A percentile compares a stretch with the other conserved stretches of the same genome.
These are phyloP conservation scores for Frankliniella intonsa DNA, from an alignment of 2,888 invertebrate genomes.

Conservation along the genomic window DNA sequence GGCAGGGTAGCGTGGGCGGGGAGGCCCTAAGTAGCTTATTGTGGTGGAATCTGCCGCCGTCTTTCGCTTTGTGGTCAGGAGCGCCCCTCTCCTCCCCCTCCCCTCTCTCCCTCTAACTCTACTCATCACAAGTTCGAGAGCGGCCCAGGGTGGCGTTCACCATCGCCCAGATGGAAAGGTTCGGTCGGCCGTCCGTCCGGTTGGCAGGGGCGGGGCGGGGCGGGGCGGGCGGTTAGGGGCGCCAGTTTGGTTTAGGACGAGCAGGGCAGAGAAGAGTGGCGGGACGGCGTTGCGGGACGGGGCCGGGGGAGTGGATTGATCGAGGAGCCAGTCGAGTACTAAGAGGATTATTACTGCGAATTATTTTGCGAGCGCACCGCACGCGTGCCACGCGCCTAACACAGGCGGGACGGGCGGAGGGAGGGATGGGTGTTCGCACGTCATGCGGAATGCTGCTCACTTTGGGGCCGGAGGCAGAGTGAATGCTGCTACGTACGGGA, in stretches of 20 bases:
- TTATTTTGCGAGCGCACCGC: background rate
- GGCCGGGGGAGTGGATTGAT: background rate
- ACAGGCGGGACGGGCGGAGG: background rate
- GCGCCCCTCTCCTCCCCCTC: background rate
- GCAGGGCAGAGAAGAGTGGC: background rate
- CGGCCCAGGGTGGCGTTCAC: too few relatives aligned
- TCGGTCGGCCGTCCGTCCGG: too few relatives aligned
- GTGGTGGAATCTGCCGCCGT: background rate
- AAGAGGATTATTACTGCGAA: background rate
- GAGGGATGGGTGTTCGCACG: too few relatives aligned
- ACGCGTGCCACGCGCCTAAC: background rate
- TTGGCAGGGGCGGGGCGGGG: too few relatives aligned
- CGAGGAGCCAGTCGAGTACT: background rate
- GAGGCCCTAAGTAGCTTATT: slow-evolving; percentile 19
- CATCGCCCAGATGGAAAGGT: too few relatives aligned
- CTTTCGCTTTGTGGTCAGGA: background rate
- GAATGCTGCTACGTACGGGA: too few relatives aligned
- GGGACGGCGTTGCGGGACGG: background rate
- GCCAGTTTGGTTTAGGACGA: too few relatives aligned
- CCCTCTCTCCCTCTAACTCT: background rate
- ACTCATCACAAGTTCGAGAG: background rate
- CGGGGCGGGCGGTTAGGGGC: too few relatives aligned
- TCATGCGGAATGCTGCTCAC: too few relatives aligned
- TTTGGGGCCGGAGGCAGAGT: too few relatives aligned
- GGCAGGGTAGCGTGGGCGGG: background rate